phyloP scores from a whole-genome alignment of 30 jellyfish, hydroid and myxozoan genomes.

The Hydra vulgaris region DNA sequence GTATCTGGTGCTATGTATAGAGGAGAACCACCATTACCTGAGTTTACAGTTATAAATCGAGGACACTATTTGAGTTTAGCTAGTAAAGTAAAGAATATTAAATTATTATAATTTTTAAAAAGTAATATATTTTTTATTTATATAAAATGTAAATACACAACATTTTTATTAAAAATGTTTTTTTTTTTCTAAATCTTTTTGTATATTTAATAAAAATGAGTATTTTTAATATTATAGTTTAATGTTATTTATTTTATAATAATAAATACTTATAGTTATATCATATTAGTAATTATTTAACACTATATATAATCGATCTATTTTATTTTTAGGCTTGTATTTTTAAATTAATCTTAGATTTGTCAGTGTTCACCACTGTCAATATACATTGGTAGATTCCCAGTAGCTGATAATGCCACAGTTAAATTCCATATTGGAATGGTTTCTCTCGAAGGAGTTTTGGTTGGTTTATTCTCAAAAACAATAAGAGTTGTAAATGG shows the following conservation, averaged over 20 bases:
- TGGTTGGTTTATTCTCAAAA: background rate
- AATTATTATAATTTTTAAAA: background rate
- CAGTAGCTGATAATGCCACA: background rate
- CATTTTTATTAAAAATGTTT: too few species aligned
- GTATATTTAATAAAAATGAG: too few species aligned
- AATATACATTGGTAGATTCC: background rate
- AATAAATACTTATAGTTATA: too few species aligned
- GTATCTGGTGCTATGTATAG: constrained; percentile 92
- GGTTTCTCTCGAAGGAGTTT: background rate
- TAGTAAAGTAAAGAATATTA: background rate
- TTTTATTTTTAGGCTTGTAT: too few species aligned
- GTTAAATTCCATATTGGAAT: background rate
- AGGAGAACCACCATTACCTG: constrained; percentile 64
- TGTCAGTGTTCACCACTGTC: background rate
- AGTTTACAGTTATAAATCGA: constrained; percentile 9
- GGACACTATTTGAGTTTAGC: background rate
- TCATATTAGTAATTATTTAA: too few species aligned
- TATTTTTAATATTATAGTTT: too few species aligned
- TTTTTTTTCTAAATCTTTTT: too few species aligned
- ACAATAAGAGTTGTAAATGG: background rate
- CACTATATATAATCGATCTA: too few species aligned
- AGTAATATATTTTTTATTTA: too few species aligned
- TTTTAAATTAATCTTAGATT: background rate
- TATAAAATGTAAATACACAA: too few species aligned
- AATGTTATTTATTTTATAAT: too few species aligned